Evolutionary conservation across 2,888 invertebrate species (phyloP).

Genomic region (Poecilus cupreus): DNA sequence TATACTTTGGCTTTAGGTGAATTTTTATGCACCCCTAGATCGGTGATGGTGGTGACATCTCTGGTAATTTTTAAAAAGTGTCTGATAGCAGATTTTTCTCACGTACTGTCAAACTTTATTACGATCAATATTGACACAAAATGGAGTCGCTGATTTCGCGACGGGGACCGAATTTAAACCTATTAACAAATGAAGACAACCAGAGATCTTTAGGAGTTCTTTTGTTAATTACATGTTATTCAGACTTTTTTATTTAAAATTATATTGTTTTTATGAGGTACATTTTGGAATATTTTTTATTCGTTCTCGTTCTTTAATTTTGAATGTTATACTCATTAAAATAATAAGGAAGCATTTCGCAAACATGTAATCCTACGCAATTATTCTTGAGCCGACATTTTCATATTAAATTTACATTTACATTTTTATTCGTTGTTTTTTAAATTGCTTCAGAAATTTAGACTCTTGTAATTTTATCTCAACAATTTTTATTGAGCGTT

Average conservation of each 20-base stretch:
- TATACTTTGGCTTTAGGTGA: conserved; percentile 41
- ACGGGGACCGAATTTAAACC: conserved; percentile 1
- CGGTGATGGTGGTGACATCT: conserved; percentile 50
- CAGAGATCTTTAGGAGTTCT: neutral
- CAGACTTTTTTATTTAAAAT: neutral
- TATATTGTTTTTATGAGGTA: too few species aligned
- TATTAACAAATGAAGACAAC: conserved; percentile 26
- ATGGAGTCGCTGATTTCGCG: conserved; percentile 21
- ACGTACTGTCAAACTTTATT: conserved; percentile 52
- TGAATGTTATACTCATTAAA: neutral
- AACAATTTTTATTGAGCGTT: too few species aligned
- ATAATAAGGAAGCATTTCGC: neutral
- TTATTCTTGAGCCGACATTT: neutral
- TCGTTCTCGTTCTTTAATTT: neutral
- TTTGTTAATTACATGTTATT: neutral
- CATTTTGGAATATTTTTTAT: neutral
- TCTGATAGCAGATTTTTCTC: conserved; percentile 30
- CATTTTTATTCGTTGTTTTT: too few species aligned
- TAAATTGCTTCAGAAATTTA: too few species aligned
- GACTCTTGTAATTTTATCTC: neutral
- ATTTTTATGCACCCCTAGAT: conserved; percentile 52
- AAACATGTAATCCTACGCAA: neutral
- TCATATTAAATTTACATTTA: too few species aligned
- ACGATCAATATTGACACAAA: conserved; percentile 51
- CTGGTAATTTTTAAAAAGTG: conserved; percentile 52